Percentiles rank a stretch among this genome's conserved stretches.
Evolutionary conservation across 1,140 invertebrate genomes (phyloP).

Genomic region (Calliopsis andreniformis): DNA sequence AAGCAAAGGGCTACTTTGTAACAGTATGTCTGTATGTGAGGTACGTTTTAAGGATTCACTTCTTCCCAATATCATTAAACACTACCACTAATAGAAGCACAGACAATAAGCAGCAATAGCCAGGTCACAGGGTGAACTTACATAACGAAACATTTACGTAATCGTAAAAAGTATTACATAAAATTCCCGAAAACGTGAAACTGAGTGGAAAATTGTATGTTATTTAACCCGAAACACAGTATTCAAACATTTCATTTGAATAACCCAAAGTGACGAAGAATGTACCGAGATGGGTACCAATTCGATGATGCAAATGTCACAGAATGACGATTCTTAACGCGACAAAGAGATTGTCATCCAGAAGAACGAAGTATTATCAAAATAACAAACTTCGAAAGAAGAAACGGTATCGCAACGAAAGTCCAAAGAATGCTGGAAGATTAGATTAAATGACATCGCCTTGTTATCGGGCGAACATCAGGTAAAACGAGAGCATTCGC

Average conservation of each 20-base stretch:
- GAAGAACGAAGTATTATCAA: not conserved
- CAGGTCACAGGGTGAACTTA: slow-evolving; percentile 65
- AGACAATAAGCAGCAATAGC: slow-evolving; percentile 43
- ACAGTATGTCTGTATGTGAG: slow-evolving; percentile 71
- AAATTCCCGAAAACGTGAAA: not conserved
- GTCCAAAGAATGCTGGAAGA: not conserved
- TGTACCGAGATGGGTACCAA: no score
- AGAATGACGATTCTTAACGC: not conserved
- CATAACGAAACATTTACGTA: slow-evolving; percentile 64
- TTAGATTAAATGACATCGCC: not conserved
- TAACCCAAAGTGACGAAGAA: not conserved
- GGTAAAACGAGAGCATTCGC: not conserved
- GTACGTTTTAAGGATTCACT: slow-evolving; percentile 79
- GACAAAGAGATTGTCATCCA: not conserved
- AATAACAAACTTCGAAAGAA: not conserved
- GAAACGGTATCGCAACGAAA: no score
- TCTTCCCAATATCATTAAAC: slow-evolving; percentile 79
- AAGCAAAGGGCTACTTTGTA: slow-evolving; percentile 71
- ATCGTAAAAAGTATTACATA: slow-evolving; percentile 41
- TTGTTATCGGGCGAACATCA: no score
- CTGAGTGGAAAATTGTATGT: not conserved
- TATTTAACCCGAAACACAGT: not conserved
- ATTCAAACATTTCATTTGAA: not conserved
- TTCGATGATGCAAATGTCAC: no score
- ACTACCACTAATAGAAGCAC: slow-evolving; percentile 56